phyloP scores from a whole-genome alignment of 2,888 invertebrate genomes.

The Crocallis elinguaria region DNA sequence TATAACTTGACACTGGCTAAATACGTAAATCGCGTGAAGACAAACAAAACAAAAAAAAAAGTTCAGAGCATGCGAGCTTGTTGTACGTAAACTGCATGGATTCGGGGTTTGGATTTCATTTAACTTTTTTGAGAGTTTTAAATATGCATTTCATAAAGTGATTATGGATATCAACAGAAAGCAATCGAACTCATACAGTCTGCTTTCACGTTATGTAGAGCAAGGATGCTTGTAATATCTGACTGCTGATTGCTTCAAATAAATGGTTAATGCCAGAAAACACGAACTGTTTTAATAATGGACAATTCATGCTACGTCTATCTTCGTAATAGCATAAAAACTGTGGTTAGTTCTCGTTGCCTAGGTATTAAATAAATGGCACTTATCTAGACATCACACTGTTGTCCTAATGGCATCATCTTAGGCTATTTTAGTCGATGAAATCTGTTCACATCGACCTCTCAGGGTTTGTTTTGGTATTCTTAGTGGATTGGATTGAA shows the following conservation, averaged over 20 bases:
- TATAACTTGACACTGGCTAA: too few relatives aligned
- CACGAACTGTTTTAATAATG: slow-evolving; percentile 22
- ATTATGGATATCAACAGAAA: background rate
- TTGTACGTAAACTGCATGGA: too few relatives aligned
- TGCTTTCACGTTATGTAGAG: slow-evolving; percentile 11
- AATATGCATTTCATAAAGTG: background rate
- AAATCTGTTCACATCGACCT: slow-evolving; percentile 30
- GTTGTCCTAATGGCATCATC: slow-evolving; percentile 52
- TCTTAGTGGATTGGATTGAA: slow-evolving; percentile 20
- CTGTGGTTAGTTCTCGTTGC: slow-evolving; percentile 26
- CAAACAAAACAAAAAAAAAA: too few relatives aligned
- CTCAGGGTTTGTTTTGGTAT: slow-evolving; percentile 5
- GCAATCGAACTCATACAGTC: background rate
- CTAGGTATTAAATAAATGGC: slow-evolving; percentile 21
- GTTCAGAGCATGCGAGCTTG: too few relatives aligned
- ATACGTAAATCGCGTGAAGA: too few relatives aligned
- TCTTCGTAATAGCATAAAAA: slow-evolving; percentile 14
- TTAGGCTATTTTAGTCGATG: slow-evolving; percentile 56
- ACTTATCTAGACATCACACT: slow-evolving; percentile 32
- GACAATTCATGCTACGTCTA: slow-evolving; percentile 3
- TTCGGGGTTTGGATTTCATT: too few relatives aligned
- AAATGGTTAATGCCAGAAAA: slow-evolving; percentile 15
- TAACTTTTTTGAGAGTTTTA: too few relatives aligned
- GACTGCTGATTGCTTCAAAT: slow-evolving; percentile 13
- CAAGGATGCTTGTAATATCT: slow-evolving; percentile 13